Base-by-base conservation (phyloP, 2,113 vertebrate genomes). In the Tetrax tetrax region DNA sequence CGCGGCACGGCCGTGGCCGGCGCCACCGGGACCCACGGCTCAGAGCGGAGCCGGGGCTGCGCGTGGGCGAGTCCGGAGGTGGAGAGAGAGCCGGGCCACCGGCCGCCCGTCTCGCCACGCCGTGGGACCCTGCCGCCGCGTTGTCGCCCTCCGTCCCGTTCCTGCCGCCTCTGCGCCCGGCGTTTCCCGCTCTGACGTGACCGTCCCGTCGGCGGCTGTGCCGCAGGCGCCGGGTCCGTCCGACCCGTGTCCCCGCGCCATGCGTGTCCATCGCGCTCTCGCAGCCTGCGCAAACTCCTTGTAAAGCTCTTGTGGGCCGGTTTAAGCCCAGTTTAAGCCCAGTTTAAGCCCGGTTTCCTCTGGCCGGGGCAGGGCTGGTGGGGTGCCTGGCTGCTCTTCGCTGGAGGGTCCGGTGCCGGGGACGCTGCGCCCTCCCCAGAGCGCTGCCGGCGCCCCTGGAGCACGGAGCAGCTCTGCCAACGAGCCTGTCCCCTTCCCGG, bases 401-500 rank as follows among this genome's bases (percentile, higher is more conserved):
- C 41, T 6, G 41, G 41, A 41, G 41, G 41, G 41, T 41, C 41
- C 41, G 41, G 41, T 41, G 41, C 41, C 41, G 41, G 41, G 41
- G 41, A 41, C 41, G 50, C 10, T 51, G 50, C 31, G 47, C 27
- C 18, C 60, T 5, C 35, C 54, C 24, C 35, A 2, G 1, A 9
- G 29, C 38, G 0, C 16, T 41, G 41, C 41, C 41, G 41, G 41
- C 13, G 13, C 41, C 41, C 14, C 1, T 0, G 7, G 70, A 2
- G 20, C 41, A 4, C 2, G 0, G 71, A 61, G 63, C 24, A 6
- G 65, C 76, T 64, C 35, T 0, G 0, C 11, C 23, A 6, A 19
- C 2, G 4, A 38, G 19, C 22, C 41, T 5, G 14, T 7, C 38
- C 6, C 72, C 83, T 83, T 68, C 94, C 85, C 16, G 4, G 68